These are phyloP conservation scores for Phymastichus coffea DNA, from an alignment of 1,140 invertebrate species.

Conservation along the genomic window DNA sequence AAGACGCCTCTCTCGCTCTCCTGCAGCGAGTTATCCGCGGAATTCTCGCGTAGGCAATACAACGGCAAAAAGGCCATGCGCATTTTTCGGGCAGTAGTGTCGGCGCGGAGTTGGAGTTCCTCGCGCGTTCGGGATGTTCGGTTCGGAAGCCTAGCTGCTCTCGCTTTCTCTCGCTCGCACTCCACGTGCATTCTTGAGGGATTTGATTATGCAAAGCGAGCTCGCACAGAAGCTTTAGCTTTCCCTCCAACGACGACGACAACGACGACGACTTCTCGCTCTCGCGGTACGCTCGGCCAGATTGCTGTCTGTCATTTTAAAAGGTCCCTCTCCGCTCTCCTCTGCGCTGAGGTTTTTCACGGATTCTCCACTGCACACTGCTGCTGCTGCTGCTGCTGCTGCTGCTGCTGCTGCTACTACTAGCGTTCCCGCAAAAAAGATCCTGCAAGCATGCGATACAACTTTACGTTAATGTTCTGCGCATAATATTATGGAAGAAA, in stretches of 20 bases:
- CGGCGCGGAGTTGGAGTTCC: no score
- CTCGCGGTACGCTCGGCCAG: not conserved
- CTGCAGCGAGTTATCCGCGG: slow-evolving; percentile 33
- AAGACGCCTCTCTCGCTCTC: slow-evolving; percentile 5
- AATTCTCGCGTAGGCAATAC: slow-evolving; percentile 31
- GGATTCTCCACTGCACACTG: not conserved
- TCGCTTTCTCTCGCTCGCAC: slow-evolving; percentile 35
- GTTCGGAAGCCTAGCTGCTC: slow-evolving; percentile 8
- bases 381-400: not conserved
- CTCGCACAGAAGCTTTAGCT: not conserved
- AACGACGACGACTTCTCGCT: not conserved
- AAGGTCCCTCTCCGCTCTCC: not conserved
- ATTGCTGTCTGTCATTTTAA: not conserved
- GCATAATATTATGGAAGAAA: no score
- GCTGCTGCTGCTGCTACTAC: no score
- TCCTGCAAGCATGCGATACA: no score
- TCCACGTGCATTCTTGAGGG: slow-evolving; percentile 46
- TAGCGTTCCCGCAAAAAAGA: no score
- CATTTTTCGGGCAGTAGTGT: slow-evolving; percentile 51
- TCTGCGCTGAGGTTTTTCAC: not conserved
- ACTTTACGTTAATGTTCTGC: no score
- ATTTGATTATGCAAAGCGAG: slow-evolving; percentile 51
- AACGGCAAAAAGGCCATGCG: slow-evolving; percentile 7
- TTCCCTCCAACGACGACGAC: not conserved
- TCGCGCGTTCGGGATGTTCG: slow-evolving; percentile 36